Conservation (phyloP, 2,888 invertebrate species). For the Cheilosia impressa region DNA sequence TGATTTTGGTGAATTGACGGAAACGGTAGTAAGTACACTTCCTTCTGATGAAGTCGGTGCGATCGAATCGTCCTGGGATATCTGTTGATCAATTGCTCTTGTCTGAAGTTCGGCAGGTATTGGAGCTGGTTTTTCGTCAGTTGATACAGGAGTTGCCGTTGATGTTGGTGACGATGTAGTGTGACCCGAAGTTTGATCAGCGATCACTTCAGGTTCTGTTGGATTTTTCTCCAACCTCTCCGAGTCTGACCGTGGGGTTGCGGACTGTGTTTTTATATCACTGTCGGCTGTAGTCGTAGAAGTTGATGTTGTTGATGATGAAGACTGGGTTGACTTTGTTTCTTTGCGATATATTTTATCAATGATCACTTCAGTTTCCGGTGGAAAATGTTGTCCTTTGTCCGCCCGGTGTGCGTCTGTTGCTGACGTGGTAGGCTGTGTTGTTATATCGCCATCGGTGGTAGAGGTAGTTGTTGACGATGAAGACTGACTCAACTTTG, state of each 20-base stretch:
- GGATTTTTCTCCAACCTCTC: background rate
- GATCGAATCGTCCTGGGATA: conserved; percentile 32
- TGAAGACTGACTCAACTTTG: conserved; percentile 77
- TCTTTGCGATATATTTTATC: too few species aligned
- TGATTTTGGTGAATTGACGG: conserved; percentile 26
- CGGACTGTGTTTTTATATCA: too few species aligned
- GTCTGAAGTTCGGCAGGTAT: conserved; percentile 29
- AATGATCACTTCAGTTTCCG: too few species aligned
- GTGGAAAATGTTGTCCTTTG: too few species aligned
- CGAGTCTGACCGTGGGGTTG: conserved; percentile 22
- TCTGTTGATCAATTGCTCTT: conserved; percentile 69
- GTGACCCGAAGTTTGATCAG: conserved; percentile 17
- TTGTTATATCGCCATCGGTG: too few species aligned
- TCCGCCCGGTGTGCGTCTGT: background rate
- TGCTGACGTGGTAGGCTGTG: too few species aligned
- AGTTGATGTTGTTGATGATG: too few species aligned
- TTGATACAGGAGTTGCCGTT: background rate
- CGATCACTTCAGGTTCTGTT: conserved; percentile 26
- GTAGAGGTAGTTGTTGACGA: too few species aligned
- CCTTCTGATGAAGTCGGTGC: conserved; percentile 53
- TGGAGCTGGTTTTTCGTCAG: background rate
- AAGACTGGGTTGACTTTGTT: too few species aligned
- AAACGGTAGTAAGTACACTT: conserved; percentile 46
- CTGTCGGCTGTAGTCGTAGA: too few species aligned
- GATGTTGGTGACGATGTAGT: background rate